Evolutionary conservation across 2,888 invertebrate genomes (phyloP).

Genomic region (Scelioninae gen. 1): DNA sequence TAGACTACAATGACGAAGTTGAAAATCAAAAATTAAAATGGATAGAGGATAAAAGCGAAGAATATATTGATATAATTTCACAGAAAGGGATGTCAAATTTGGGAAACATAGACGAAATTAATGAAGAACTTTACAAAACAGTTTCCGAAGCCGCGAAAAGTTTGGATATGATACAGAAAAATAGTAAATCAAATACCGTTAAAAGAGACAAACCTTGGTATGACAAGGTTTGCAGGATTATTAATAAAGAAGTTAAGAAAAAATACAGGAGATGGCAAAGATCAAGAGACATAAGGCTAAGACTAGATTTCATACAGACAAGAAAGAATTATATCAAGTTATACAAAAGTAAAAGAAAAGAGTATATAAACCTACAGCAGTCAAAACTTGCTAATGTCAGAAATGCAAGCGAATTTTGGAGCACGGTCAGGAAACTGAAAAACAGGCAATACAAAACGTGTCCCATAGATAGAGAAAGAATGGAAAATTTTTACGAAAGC

Average conservation of each 20-base stretch:
- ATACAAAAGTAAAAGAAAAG: conserved; percentile 2
- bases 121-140: too few relatives aligned
- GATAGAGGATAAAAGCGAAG: too few relatives aligned
- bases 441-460: not conserved
- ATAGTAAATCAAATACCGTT: too few relatives aligned
- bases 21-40: too few relatives aligned
- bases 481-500: conserved; percentile 14
- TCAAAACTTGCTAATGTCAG: conserved; percentile 1
- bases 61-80: too few relatives aligned
- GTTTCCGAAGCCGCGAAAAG: too few relatives aligned
- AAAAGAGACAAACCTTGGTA: conserved; percentile 10
- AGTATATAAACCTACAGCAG: not conserved
- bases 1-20: too few relatives aligned
- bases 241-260: not conserved
- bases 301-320: not conserved
- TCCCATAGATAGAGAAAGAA: not conserved
- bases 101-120: too few relatives aligned
- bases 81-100: too few relatives aligned
- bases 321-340: not conserved
- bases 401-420: conserved; percentile 19
- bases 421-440: conserved; percentile 1
- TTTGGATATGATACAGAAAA: too few relatives aligned
- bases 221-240: conserved; percentile 2
- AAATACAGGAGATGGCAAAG: conserved; percentile 4
- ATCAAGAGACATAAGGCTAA: not conserved